Evolutionary conservation across 64 coral and sea anemone species (phyloP).

Genomic region (Exaiptasia diaphana): DNA sequence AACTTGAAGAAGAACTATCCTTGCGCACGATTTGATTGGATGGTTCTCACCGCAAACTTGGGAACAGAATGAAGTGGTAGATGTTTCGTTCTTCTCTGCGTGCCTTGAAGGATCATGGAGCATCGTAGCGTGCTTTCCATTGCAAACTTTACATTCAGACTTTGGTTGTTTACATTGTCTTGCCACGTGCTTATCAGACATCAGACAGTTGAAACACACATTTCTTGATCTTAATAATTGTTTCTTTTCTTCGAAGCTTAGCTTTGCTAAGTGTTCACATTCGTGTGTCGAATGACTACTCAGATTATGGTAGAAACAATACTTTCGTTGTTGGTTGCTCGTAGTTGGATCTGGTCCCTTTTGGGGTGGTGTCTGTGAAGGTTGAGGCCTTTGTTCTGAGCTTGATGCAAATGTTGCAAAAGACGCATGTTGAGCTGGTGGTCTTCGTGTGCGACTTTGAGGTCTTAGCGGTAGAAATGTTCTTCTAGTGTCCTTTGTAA

Average conservation of each 20-base stretch:
- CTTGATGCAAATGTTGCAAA: not conserved
- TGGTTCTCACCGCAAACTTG: slow-evolving; percentile 33
- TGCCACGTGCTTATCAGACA: slow-evolving; percentile 26
- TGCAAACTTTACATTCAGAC: slow-evolving; percentile 43
- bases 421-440: not conserved
- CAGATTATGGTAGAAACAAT: slow-evolving; percentile 70
- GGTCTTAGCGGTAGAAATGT: not conserved
- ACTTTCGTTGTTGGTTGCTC: not conserved
- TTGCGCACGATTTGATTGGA: not conserved
- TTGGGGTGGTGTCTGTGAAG: not conserved
- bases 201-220: slow-evolving; percentile 56
- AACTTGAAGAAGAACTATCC: slow-evolving; percentile 43
- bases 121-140: slow-evolving; percentile 52
- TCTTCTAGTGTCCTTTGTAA: not conserved
- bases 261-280: slow-evolving; percentile 40
- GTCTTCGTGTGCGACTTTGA: not conserved
- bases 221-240: slow-evolving; percentile 44
- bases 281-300: slow-evolving; percentile 42
- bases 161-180: slow-evolving; percentile 43
- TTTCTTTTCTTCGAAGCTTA: slow-evolving; percentile 50
- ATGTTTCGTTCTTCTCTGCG: not conserved
- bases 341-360: not conserved
- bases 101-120: slow-evolving; percentile 27
- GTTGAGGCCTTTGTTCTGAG: not conserved
- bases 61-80: slow-evolving; percentile 15